Evolutionary conservation across 2,888 invertebrate genomes (phyloP), one percentile per base, ranked within the genome.

Genomic region (Priocnemis perturbator): DNA sequence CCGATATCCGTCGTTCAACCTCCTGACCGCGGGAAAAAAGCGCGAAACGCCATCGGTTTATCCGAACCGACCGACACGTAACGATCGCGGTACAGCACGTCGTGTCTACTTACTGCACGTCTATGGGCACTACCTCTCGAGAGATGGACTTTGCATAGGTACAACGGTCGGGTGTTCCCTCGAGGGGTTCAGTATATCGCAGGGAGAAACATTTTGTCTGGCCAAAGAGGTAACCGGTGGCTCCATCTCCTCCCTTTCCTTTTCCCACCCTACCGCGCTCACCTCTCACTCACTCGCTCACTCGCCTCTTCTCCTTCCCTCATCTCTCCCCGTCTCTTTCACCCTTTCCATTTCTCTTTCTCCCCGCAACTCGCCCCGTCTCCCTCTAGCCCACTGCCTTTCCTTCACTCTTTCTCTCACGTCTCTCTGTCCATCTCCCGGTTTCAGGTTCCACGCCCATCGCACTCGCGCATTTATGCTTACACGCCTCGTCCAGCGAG

Each of bases 191-290:
- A 69, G 67, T 74, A 66, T 68, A 69, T 74, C 76, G 69, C 70
- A 64, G 69, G 66, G 83, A 82, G 84, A 85, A 82, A 85, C 84
- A 85, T 85, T 84, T 82, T 78, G 80, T 77, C 84, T 71, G 83
- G 75, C 77, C 76, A 79, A 81, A 83, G 79, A 81, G 77, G 76
- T 76, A 79, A 77, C 76, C 76, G 67, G 67, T 72, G 66, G 64
- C 73, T 74, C 70, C 69, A 60, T 69, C 65, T 61, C 69, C 62
- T 37, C 58, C 67, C 7, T 56, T 67, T 66, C 58, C 53, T 68
- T 47, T 53, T 53, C 55, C 59, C 37, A 37, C 37, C 37, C 37
- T 67, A 50, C 21, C 62, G 57, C 64, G 65, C 15, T 2, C 50
- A 50, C 19, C 71, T 56, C 37, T 63, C n/a, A 19, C 69, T 58